phyloP scores from a whole-genome alignment of 2,113 vertebrate genomes.

The Antechinus flavipes region DNA sequence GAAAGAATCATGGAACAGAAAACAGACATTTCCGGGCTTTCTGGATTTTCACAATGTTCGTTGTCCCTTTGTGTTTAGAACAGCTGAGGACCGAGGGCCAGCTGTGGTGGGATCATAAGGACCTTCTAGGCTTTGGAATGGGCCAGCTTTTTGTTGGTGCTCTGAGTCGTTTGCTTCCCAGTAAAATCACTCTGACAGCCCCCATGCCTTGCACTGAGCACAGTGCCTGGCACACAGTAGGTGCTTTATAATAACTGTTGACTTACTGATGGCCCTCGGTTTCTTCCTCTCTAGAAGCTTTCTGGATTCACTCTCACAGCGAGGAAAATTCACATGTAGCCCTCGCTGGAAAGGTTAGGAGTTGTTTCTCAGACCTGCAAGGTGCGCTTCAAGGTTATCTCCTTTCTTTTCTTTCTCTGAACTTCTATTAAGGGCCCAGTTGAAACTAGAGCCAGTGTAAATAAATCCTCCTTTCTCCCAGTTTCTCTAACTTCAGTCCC shows the following conservation, averaged over 20 bases:
- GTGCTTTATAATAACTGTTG: not conserved
- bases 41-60: not conserved
- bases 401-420: not conserved
- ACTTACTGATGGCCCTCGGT: not conserved
- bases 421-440: not conserved
- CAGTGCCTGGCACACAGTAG: not conserved
- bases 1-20: not conserved
- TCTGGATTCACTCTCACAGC: not conserved
- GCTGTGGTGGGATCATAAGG: not conserved
- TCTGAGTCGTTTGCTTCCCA: not conserved
- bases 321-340: not conserved
- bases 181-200: not conserved
- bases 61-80: not conserved
- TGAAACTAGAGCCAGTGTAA: not conserved
- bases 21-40: not conserved
- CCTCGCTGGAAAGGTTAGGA: not conserved
- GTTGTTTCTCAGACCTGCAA: not conserved
- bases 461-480: not conserved
- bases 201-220: not conserved
- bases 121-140: not conserved
- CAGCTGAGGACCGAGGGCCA: not conserved
- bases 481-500: not conserved
- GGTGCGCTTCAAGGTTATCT: not conserved
- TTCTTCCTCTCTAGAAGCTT: not conserved
- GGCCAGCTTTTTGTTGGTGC: not conserved